Evolutionary conservation across 2,888 invertebrate genomes (phyloP).

Genomic region (Thecophora atra): DNA sequence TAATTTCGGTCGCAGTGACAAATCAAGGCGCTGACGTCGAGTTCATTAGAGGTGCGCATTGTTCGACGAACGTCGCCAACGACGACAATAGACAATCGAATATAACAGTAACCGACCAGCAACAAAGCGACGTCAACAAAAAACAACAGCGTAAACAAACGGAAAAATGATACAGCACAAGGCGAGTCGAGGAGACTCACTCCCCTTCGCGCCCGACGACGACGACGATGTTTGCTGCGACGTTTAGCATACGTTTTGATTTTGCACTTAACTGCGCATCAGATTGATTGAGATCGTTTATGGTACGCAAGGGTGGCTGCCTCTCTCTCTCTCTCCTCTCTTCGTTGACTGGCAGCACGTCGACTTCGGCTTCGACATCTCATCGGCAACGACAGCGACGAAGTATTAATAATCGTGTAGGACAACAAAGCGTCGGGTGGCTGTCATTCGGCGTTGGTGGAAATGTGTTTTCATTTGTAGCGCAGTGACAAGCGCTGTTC

Average conservation of each 20-base stretch:
- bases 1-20: conserved; percentile 30
- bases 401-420: background rate
- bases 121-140: background rate
- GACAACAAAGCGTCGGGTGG: background rate
- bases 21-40: conserved; percentile 31
- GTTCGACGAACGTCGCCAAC: conserved; percentile 11
- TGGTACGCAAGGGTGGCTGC: background rate
- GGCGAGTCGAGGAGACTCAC: conserved; percentile 29
- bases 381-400: background rate
- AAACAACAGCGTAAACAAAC: background rate
- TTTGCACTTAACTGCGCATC: conserved; percentile 25
- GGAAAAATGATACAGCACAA: background rate
- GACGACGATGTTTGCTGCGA: background rate
- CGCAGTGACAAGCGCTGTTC: conserved; percentile 15
- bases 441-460: background rate
- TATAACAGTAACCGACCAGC: background rate
- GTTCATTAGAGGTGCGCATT: conserved; percentile 38
- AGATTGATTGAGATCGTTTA: conserved; percentile 8
- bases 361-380: too few relatives aligned
- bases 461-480: conserved; percentile 26
- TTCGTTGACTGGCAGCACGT: background rate
- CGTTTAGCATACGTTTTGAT: conserved; percentile 36
- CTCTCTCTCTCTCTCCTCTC: background rate
- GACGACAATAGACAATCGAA: background rate
- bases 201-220: background rate